Conservation (phyloP, 2,888 invertebrate species). For the Ceratothoa steindachneri region DNA sequence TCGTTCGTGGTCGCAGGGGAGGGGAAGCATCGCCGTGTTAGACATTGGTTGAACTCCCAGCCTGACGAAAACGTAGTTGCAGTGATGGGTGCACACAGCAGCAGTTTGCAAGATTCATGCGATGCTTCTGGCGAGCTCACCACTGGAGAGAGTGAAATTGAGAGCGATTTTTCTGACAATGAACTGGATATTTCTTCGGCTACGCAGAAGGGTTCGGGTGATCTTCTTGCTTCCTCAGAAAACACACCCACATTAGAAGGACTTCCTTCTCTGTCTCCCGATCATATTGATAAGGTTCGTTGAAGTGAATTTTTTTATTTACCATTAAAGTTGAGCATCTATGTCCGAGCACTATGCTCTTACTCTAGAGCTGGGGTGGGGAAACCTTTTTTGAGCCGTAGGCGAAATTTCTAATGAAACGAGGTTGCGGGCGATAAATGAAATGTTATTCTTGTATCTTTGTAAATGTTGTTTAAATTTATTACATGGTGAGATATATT, state of each 20-base stretch:
- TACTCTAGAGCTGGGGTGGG: too few relatives aligned
- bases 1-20: not conserved
- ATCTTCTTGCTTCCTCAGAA: slow-evolving; percentile 37
- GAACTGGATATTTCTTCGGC: slow-evolving; percentile 53
- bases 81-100: not conserved
- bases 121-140: slow-evolving; percentile 49
- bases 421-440: too few relatives aligned
- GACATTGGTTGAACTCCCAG: slow-evolving; percentile 38
- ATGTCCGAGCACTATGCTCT: too few relatives aligned
- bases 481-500: too few relatives aligned
- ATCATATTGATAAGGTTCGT: not conserved
- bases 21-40: slow-evolving; percentile 33
- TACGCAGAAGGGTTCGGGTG: slow-evolving; percentile 49
- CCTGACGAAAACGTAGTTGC: slow-evolving; percentile 17
- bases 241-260: slow-evolving; percentile 34
- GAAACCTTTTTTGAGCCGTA: too few relatives aligned
- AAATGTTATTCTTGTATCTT: too few relatives aligned
- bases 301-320: too few relatives aligned
- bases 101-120: slow-evolving; percentile 45
- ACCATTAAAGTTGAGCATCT: too few relatives aligned
- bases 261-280: slow-evolving; percentile 6
- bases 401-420: too few relatives aligned
- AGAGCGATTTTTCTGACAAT: slow-evolving; percentile 74
- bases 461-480: too few relatives aligned
- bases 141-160: slow-evolving; percentile 51